These are phyloP conservation scores for Meta bourneti DNA, from an alignment of 2,888 invertebrate genomes.

Conservation along the genomic window DNA sequence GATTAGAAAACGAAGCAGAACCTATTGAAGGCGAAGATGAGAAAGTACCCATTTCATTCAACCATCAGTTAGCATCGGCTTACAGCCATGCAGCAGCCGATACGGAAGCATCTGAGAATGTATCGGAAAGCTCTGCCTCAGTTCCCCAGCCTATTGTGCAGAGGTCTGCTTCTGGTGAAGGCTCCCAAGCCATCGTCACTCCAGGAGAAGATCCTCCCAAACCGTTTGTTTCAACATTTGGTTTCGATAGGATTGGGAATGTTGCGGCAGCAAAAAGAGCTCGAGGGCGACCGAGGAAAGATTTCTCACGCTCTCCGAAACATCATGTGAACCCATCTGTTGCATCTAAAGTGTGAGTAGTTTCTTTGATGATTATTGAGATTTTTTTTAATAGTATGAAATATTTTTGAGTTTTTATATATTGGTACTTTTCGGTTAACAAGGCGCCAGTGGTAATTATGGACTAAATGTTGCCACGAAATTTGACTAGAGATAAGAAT, in stretches of 20 bases:
- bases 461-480: too few species aligned
- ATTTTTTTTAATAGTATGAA: not conserved
- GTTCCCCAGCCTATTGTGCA: not conserved
- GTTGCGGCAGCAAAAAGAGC: slow-evolving; percentile 41
- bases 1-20: slow-evolving; percentile 36
- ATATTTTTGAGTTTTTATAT: not conserved
- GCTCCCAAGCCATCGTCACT: not conserved
- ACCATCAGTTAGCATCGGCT: slow-evolving; percentile 62
- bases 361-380: not conserved
- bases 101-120: not conserved
- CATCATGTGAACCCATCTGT: slow-evolving; percentile 51
- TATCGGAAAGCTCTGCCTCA: not conserved
- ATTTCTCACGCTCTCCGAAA: slow-evolving; percentile 57
- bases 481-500: too few species aligned
- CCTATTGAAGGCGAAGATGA: slow-evolving; percentile 37
- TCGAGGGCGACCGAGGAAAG: slow-evolving; percentile 64
- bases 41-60: slow-evolving; percentile 63
- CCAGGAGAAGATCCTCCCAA: slow-evolving; percentile 11
- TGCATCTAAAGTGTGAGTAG: slow-evolving; percentile 60
- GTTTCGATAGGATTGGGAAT: slow-evolving; percentile 21
- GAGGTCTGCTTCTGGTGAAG: slow-evolving; percentile 6
- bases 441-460: too few species aligned
- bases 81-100: slow-evolving; percentile 11
- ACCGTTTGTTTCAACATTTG: slow-evolving; percentile 23
- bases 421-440: too few species aligned